A percentile compares a stretch with the other conserved stretches of the same genome.
Evolutionary conservation across 1,140 invertebrate genomes (phyloP).

Genomic region (Elymnias hypermnestra): DNA sequence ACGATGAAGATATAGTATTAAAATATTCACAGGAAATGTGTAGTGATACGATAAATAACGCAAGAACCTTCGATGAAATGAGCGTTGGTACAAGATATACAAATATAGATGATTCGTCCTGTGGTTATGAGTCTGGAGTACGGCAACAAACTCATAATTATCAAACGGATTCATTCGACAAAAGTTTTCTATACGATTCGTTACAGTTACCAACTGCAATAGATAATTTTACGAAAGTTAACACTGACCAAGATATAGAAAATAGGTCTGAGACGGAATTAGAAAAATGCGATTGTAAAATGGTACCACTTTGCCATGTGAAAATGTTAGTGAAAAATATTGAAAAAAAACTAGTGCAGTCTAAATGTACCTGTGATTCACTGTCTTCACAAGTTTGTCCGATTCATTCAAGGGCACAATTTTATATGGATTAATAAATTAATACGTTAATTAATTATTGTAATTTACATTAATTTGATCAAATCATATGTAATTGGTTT

Average conservation of each 20-base stretch:
- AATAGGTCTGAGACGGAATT: conserved; percentile 12
- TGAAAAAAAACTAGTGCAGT: conserved; percentile 44
- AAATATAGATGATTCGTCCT: conserved; percentile 13
- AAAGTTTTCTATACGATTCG: conserved; percentile 28
- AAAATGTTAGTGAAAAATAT: conserved; percentile 65
- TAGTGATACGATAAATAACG: conserved; percentile 12
- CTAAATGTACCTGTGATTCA: conserved; percentile 56
- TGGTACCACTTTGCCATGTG: conserved; percentile 60
- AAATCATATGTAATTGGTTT: too few relatives aligned
- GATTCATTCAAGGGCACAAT: conserved; percentile 34
- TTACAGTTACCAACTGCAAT: conserved; percentile 27
- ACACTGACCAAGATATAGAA: too few relatives aligned
- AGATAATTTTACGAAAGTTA: conserved; percentile 6
- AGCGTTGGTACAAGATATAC: conserved; percentile 14
- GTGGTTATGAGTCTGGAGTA: conserved; percentile 17
- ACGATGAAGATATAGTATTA: conserved; percentile 31
- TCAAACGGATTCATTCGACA: conserved; percentile 15
- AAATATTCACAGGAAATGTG: conserved; percentile 32
- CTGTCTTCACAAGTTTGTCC: conserved; percentile 47
- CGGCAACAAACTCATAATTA: neutral
- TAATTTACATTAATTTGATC: too few relatives aligned
- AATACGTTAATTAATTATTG: too few relatives aligned
- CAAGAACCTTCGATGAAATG: conserved; percentile 26
- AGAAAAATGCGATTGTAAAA: conserved; percentile 45
- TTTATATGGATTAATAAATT: conserved; percentile 2